These are phyloP conservation scores for Neolamprologus modestus DNA, from an alignment of 2,113 vertebrate genomes.

Conservation along the genomic window DNA sequence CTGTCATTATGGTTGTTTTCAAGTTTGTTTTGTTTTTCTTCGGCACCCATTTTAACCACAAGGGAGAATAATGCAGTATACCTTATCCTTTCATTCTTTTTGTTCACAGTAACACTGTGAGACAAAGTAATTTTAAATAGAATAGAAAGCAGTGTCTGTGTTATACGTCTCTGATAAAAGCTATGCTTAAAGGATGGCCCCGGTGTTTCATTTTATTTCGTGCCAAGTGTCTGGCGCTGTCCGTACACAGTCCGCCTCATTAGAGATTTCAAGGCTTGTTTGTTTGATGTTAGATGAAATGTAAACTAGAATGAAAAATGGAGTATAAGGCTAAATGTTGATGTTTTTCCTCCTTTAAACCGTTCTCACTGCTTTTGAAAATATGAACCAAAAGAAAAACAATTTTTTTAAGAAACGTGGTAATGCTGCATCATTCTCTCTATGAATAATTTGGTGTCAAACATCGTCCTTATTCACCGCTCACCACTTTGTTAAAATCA, in stretches of 20 bases:
- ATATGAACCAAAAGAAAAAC: background rate
- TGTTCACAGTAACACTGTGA: background rate
- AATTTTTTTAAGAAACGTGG: background rate
- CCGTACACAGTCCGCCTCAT: background rate
- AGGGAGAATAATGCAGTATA: constrained; percentile 54
- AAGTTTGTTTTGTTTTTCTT: background rate
- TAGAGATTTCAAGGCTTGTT: constrained; percentile 17
- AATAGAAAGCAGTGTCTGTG: constrained; percentile 10
- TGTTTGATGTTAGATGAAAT: background rate
- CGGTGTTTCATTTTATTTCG: constrained; percentile 7
- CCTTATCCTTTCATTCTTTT: background rate
- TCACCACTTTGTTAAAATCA: background rate
- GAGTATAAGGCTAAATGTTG: background rate
- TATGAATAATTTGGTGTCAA: background rate
- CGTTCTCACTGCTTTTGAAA: background rate
- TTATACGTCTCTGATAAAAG: constrained; percentile 21
- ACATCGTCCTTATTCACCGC: background rate
- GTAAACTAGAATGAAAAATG: constrained; percentile 4
- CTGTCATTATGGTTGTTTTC: background rate
- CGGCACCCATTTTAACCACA: background rate
- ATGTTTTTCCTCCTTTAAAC: background rate
- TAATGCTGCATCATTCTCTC: constrained; percentile 55
- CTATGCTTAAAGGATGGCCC: background rate
- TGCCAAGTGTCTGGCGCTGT: background rate
- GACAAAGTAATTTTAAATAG: constrained; percentile 1